A percentile compares a stretch with the other conserved stretches of the same genome.
phyloP scores from a whole-genome alignment of 2,888 invertebrate species.

The Cabera pusaria region DNA sequence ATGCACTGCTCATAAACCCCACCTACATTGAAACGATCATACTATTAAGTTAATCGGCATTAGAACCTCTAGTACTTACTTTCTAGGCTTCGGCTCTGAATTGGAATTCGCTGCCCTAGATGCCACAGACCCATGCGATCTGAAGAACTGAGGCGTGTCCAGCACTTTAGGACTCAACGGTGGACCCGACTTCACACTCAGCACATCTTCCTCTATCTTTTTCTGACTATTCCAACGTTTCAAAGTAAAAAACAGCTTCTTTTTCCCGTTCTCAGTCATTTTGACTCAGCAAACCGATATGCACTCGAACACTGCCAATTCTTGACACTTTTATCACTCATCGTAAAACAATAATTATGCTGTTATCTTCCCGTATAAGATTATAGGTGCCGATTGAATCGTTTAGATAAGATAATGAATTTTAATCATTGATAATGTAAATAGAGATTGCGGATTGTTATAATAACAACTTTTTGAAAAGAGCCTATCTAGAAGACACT shows the following conservation, averaged over 20 bases:
- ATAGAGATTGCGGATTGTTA: too few species aligned
- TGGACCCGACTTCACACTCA: conserved; percentile 18
- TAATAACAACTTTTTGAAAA: too few species aligned
- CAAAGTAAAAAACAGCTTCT: conserved; percentile 61
- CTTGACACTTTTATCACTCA: conserved; percentile 33
- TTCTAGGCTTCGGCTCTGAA: conserved; percentile 53
- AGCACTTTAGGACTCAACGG: conserved; percentile 15
- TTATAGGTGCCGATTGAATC: conserved; percentile 25
- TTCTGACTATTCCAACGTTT: conserved; percentile 61
- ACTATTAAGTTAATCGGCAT: conserved; percentile 34
- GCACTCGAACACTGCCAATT: too few species aligned
- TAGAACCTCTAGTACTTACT: conserved; percentile 53
- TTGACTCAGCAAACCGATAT: too few species aligned
- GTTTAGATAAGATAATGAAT: conserved; percentile 28
- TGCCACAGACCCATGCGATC: conserved; percentile 31
- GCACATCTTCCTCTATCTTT: conserved; percentile 33
- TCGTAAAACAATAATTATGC: conserved; percentile 15
- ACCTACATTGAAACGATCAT: conserved; percentile 10
- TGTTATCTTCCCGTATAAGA: conserved; percentile 20
- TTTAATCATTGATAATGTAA: too few species aligned
- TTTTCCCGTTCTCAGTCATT: conserved; percentile 70
- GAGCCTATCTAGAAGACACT: too few species aligned
- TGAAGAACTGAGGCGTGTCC: conserved; percentile 29
- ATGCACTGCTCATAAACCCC: too few species aligned
- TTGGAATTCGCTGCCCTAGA: conserved; percentile 35